Evolutionary conservation across 2,888 invertebrate species (phyloP), one percentile per base, ranked within the genome.

Genomic region (Eilema sororculum): DNA sequence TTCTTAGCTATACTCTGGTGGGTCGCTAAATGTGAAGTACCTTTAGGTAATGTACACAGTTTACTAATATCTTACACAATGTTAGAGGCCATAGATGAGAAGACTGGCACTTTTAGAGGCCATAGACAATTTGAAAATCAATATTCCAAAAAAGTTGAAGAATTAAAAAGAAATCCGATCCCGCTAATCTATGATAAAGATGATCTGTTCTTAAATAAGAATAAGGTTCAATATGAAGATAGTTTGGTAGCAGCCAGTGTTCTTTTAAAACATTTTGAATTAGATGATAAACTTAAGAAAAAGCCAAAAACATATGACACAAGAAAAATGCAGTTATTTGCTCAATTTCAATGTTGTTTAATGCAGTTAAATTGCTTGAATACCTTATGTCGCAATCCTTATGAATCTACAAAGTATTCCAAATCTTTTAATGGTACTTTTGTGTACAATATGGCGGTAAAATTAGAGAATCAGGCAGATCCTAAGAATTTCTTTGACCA

Each of bases 371-470:
- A 96, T 79, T 91, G 96, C 80, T 89, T 98, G 13, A 98, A 98
- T 91, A 93, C 92, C 0, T 84, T 98, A 57, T 95, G 98, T 66
- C 93, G 95, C 70, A 93, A 90, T 71, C 97, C 97, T 0, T 96
- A 96, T 83, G 85, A 93, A 52, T 89, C 92, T 76, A 95, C 96
- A 58, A 90, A 94, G 56, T 95, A 97, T 84, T 96, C 96, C n/a
- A 96, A 96, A 81, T 93, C 96, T 74, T 97, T 96, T 78, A 97
- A 97, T 89, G 98, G 98, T 0, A 97, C 97, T 0, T 97, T 98
- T 89, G 87, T 97, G 0, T 98, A 98, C 82, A 98, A 98, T 91
- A 90, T 97, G 33, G 96, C 96, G 71, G 89, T 91, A 37, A 96
- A 96, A 89, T 93, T 98, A 64, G 96, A 96, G 73, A 95, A 93